Conservation (phyloP, 2,797 vertebrate species). For the Vultur gryphus region DNA sequence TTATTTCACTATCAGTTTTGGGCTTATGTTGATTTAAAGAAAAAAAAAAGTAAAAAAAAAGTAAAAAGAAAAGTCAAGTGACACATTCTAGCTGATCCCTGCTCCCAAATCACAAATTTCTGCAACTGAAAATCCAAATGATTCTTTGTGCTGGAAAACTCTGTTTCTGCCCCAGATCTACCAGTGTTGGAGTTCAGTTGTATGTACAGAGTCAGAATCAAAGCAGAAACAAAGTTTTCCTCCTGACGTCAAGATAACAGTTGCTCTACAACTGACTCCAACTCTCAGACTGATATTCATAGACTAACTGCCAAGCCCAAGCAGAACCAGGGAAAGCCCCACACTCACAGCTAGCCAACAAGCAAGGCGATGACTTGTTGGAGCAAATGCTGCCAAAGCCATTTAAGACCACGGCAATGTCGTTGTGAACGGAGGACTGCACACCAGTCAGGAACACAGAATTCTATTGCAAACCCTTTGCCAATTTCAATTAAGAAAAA, state of each 20-base stretch:
- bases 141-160: not conserved
- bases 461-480: not conserved
- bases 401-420: too few relatives aligned
- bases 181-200: not conserved
- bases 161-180: not conserved
- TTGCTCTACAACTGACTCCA: not conserved
- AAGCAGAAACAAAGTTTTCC: not conserved
- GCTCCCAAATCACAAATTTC: not conserved
- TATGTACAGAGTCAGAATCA: not conserved
- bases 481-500: not conserved
- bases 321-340: not conserved
- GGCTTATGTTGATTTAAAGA: not conserved
- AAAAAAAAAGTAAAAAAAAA: not conserved
- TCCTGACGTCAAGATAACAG: not conserved
- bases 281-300: not conserved
- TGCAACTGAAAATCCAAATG: not conserved
- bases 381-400: not conserved
- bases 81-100: not conserved
- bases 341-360: not conserved
- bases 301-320: too few relatives aligned
- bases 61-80: too few relatives aligned
- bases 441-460: not conserved
- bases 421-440: fast-evolving
- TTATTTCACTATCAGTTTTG: not conserved
- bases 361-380: not conserved